These are phyloP conservation scores for Drosophila lutescens DNA, from an alignment of 2,888 invertebrate genomes.

Conservation along the genomic window DNA sequence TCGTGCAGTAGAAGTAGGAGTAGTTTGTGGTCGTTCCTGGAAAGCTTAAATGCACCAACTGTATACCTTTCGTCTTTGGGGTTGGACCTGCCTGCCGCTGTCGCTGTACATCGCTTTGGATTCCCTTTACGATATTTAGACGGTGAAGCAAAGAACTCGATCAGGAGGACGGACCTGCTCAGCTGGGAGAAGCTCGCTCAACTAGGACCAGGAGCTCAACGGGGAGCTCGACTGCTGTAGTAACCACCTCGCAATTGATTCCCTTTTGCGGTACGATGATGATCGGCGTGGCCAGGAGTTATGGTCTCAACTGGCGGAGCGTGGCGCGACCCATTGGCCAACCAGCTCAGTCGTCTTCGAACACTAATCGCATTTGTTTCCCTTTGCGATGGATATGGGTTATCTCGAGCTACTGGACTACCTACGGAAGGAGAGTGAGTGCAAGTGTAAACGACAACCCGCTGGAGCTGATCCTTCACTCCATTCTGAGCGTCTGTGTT, in stretches of 20 bases:
- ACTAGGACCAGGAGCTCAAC: slow-evolving; percentile 21
- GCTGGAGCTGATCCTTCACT: slow-evolving; percentile 16
- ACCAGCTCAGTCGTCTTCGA: slow-evolving; percentile 68
- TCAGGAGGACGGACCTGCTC: slow-evolving; percentile 26
- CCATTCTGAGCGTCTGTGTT: slow-evolving; percentile 9
- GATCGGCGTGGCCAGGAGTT: slow-evolving; percentile 66
- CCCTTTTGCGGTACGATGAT: slow-evolving; percentile 75
- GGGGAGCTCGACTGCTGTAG: slow-evolving; percentile 62
- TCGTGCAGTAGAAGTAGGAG: neutral
- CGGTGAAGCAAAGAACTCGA: slow-evolving; percentile 28
- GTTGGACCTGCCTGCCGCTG: slow-evolving; percentile 36
- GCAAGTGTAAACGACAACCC: slow-evolving; percentile 49
- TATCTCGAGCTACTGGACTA: slow-evolving; percentile 29
- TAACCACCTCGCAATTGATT: slow-evolving; percentile 77
- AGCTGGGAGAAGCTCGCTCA: slow-evolving; percentile 15
- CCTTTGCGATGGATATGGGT: slow-evolving; percentile 72
- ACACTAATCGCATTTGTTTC: slow-evolving; percentile 78
- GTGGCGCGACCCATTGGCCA: slow-evolving; percentile 57
- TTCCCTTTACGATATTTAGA: slow-evolving; percentile 73
- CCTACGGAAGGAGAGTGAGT: slow-evolving; percentile 40
- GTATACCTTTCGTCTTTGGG: slow-evolving; percentile 23
- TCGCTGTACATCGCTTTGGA: slow-evolving; percentile 77
- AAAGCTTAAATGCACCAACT: slow-evolving; percentile 53
- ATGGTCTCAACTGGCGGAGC: slow-evolving; percentile 68
- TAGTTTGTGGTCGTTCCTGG: slow-evolving; percentile 38